Evolutionary conservation across 37 sponge, comb jelly and placozoan genomes (phyloP).

Genomic region (Aphrocallistes beatrix): DNA sequence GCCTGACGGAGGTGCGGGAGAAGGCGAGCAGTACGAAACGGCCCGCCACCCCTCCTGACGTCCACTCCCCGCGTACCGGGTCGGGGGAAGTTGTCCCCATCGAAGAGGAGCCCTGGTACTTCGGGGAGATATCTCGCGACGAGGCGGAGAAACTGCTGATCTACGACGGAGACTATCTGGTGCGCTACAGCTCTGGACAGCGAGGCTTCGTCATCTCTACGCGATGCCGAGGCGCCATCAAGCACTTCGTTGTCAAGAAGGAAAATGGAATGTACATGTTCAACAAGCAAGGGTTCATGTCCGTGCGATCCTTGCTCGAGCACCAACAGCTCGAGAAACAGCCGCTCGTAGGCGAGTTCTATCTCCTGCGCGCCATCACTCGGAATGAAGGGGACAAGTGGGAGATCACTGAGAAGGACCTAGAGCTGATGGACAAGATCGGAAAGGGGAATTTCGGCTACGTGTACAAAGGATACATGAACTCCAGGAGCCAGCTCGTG

Average conservation of each 20-base stretch:
- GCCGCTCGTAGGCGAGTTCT: slow-evolving; percentile 15
- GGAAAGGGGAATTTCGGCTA: slow-evolving; percentile 82
- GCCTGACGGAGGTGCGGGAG: neutral
- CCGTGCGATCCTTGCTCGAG: slow-evolving; percentile 17
- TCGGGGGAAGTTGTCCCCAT: slow-evolving; percentile 32
- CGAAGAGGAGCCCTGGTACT: slow-evolving; percentile 78
- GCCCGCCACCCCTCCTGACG: neutral
- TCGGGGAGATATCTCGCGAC: slow-evolving; percentile 51
- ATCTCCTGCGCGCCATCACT: neutral
- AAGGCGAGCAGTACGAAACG: neutral
- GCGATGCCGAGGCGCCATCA: slow-evolving; percentile 30
- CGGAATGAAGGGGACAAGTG: neutral
- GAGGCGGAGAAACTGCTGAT: slow-evolving; percentile 69
- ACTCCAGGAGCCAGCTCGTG: slow-evolving; percentile 23
- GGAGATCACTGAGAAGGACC: slow-evolving; percentile 11
- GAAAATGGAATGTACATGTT: slow-evolving; percentile 28
- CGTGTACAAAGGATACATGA: slow-evolving; percentile 51
- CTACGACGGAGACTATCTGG: slow-evolving; percentile 72
- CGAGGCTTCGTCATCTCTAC: slow-evolving; percentile 60
- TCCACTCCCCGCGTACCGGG: neutral
- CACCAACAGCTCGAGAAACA: slow-evolving; percentile 1
- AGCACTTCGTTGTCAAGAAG: slow-evolving; percentile 77
- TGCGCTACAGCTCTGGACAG: slow-evolving; percentile 48
- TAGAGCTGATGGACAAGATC: slow-evolving; percentile 15
- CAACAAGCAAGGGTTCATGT: slow-evolving; percentile 17